Percentiles rank a stretch among this genome's conserved stretches.
These are phyloP conservation scores for Pristionchus arcanus DNA, from an alignment of 2,888 invertebrate species.

Conservation along the genomic window DNA sequence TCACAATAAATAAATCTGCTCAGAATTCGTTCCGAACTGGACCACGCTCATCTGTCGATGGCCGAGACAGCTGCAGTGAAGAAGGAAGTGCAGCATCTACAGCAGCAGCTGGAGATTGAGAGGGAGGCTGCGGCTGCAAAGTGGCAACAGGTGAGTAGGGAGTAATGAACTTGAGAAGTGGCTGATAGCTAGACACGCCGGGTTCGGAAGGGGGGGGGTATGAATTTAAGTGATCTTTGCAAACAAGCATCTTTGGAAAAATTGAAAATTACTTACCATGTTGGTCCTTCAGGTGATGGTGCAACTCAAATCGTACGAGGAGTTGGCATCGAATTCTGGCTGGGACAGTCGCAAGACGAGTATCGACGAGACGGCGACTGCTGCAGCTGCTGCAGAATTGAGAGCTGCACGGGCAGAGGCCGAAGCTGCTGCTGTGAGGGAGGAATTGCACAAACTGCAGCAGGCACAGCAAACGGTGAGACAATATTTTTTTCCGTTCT, in stretches of 20 bases:
- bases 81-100: conserved; percentile 48
- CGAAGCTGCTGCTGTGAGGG: conserved; percentile 19
- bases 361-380: conserved; percentile 32
- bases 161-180: neutral
- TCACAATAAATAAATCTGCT: neutral
- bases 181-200: neutral
- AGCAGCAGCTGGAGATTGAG: conserved; percentile 60
- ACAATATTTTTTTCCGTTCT: neutral
- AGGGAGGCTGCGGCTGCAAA: conserved; percentile 58
- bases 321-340: neutral
- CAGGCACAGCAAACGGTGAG: conserved; percentile 11
- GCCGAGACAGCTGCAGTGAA: conserved; percentile 55
- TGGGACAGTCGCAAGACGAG: conserved; percentile 53
- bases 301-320: conserved; percentile 52
- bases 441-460: conserved; percentile 16
- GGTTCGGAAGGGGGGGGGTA: neutral
- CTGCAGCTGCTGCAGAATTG: conserved; percentile 15
- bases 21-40: conserved; percentile 49
- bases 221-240: too few species aligned
- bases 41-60: conserved; percentile 54
- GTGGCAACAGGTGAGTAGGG: conserved; percentile 57
- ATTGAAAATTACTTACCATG: neutral
- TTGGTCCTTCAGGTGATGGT: conserved; percentile 17
- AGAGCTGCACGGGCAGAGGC: conserved; percentile 26
- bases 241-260: too few species aligned